Conservation (phyloP, 2,888 invertebrate species). For the Spilarctia lutea region DNA sequence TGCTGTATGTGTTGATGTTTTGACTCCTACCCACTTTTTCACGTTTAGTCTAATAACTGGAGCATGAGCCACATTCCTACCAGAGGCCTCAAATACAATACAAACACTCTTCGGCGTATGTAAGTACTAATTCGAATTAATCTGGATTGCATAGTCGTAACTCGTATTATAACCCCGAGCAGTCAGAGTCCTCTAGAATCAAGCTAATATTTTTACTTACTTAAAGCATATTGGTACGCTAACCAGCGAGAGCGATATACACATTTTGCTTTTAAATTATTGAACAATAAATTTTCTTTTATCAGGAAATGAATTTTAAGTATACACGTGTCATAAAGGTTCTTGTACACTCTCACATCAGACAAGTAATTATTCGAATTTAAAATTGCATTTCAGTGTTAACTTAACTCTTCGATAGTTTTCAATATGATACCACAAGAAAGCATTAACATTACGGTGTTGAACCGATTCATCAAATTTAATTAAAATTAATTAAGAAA, state of each 20-base stretch:
- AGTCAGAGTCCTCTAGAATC: too few species aligned
- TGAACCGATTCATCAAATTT: background rate
- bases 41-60: too few species aligned
- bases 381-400: background rate
- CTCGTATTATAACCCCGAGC: too few species aligned
- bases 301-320: constrained; percentile 38
- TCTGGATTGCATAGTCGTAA: too few species aligned
- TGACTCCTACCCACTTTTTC: too few species aligned
- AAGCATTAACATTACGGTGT: background rate
- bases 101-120: too few species aligned
- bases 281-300: constrained; percentile 30
- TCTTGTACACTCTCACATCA: background rate
- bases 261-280: constrained; percentile 32
- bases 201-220: background rate
- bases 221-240: background rate
- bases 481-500: background rate
- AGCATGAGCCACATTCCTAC: too few species aligned
- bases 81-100: too few species aligned
- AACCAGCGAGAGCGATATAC: constrained; percentile 18
- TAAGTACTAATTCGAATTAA: too few species aligned
- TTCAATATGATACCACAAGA: background rate
- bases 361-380: background rate
- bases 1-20: too few species aligned
- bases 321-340: constrained; percentile 40
- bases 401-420: background rate